Conservation (phyloP, 1,140 invertebrate genomes). For the Belonocnema kinseyi region DNA sequence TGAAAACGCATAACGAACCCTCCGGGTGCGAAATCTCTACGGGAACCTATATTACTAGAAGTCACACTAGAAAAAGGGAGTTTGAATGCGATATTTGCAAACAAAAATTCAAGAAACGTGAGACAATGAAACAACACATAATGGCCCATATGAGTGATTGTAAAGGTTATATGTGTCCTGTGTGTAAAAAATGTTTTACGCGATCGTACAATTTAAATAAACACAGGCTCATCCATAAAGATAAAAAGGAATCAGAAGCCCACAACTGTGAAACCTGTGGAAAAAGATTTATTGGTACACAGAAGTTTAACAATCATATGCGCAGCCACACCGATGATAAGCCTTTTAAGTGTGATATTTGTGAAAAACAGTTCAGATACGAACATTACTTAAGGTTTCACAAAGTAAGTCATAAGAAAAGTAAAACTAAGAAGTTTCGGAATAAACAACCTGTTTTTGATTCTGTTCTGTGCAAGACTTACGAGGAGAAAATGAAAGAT, state of each 20-base stretch:
- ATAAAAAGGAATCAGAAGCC: not conserved
- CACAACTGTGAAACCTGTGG: not conserved
- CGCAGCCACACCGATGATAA: not conserved
- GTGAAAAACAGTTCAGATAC: not conserved
- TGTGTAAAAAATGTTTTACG: constrained; percentile 11
- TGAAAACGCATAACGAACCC: not conserved
- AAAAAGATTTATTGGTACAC: not conserved
- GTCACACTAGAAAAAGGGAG: not conserved
- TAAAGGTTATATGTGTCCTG: not conserved
- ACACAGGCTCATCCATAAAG: not conserved
- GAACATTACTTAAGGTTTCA: not conserved
- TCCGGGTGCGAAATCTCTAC: not conserved
- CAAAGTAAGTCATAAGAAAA: not conserved
- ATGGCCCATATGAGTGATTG: not conserved
- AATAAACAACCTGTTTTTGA: too few relatives aligned
- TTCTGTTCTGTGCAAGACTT: too few relatives aligned
- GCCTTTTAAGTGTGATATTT: not conserved
- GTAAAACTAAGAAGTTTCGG: too few relatives aligned
- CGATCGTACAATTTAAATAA: not conserved
- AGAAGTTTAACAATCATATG: not conserved
- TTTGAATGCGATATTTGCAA: not conserved
- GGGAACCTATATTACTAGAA: not conserved
- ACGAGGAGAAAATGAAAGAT: too few relatives aligned
- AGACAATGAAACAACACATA: not conserved
- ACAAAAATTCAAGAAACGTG: not conserved